Percentiles rank a stretch among this genome's conserved stretches.
These are phyloP conservation scores for Myanophis thanlyinensis DNA, from an alignment of 2,113 vertebrate genomes.

Conservation along the genomic window DNA sequence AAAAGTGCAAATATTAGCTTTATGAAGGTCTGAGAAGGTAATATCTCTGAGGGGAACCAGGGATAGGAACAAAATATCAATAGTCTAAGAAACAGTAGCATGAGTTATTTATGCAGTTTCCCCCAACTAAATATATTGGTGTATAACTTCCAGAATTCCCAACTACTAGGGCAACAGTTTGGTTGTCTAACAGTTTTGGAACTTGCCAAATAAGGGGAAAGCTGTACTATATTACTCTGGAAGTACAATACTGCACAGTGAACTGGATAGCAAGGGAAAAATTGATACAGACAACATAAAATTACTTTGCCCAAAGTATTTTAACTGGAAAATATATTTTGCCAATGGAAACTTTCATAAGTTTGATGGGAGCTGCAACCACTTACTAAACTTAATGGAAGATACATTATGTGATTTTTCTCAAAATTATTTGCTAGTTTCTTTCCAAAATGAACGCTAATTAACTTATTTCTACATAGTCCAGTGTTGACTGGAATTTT, in stretches of 20 bases:
- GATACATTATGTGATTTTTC: not conserved
- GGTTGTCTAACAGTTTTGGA: not conserved
- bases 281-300: not conserved
- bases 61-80: not conserved
- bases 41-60: not conserved
- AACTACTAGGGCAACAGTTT: not conserved
- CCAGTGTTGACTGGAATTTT: not conserved
- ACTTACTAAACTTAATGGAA: not conserved
- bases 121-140: not conserved
- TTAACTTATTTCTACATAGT: no score
- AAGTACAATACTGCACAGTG: not conserved
- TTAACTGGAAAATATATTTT: not conserved
- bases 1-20: not conserved
- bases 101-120: not conserved
- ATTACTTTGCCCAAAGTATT: slow-evolving; percentile 2
- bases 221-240: not conserved
- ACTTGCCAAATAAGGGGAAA: not conserved
- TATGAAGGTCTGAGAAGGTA: not conserved
- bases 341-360: slow-evolving; percentile 41
- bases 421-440: no score
- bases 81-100: not conserved
- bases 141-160: not conserved
- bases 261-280: not conserved
- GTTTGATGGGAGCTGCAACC: not conserved
- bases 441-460: no score